A percentile compares a stretch with the other conserved stretches of the same genome.
Evolutionary conservation across 2,113 vertebrate species (phyloP).

Genomic region (Tachysurus fulvidraco): DNA sequence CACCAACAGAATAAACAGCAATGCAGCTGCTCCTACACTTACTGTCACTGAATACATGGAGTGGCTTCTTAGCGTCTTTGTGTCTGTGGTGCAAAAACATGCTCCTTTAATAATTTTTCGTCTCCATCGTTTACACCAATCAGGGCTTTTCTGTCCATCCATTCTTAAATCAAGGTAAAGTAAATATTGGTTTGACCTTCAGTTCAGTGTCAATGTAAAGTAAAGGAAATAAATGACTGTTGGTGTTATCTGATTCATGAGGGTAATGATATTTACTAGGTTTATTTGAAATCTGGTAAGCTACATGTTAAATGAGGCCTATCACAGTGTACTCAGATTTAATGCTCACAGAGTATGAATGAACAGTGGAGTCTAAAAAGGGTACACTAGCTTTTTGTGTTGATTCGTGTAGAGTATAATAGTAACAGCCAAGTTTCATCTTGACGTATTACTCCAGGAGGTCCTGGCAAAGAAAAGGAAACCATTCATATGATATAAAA

Average conservation of each 20-base stretch:
- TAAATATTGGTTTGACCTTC: conserved; percentile 61
- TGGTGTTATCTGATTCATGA: background rate
- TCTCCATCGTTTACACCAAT: conserved; percentile 2
- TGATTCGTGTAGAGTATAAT: conserved; percentile 19
- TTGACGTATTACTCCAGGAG: conserved; percentile 20
- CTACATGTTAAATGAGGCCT: background rate
- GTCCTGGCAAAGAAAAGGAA: conserved; percentile 22
- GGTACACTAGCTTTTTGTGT: conserved; percentile 29
- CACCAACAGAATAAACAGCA: conserved; percentile 60
- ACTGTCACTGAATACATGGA: conserved; percentile 52
- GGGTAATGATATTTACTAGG: background rate
- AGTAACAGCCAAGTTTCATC: conserved; percentile 22
- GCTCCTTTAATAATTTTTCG: conserved; percentile 60
- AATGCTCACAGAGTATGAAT: background rate
- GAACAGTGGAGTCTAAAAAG: background rate
- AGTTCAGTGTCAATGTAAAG: conserved; percentile 19
- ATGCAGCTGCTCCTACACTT: conserved; percentile 54
- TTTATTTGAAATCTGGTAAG: background rate
- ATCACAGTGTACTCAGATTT: background rate
- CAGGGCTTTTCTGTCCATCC: background rate
- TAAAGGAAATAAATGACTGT: background rate
- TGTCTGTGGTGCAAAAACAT: conserved; percentile 10
- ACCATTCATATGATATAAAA: conserved; percentile 45
- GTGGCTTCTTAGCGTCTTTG: conserved; percentile 20
- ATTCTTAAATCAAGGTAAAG: conserved; percentile 59